Evolutionary conservation across 2,113 vertebrate genomes (phyloP).

Genomic region (Petaurus breviceps): DNA sequence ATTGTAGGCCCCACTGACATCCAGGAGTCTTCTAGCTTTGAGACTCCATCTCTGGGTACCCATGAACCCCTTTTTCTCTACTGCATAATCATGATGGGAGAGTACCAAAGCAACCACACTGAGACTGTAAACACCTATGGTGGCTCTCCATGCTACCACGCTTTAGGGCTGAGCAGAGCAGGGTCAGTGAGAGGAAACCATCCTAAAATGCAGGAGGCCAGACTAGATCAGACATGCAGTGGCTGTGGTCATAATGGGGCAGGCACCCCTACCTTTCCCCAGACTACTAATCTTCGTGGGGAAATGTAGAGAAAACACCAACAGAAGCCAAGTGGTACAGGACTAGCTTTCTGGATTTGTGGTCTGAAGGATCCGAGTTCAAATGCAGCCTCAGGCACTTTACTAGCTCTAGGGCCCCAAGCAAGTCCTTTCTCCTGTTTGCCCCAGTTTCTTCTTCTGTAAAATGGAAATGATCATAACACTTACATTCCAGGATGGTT

Average conservation of each 20-base stretch:
- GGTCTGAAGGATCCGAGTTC: not conserved
- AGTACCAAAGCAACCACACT: not conserved
- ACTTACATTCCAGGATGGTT: not conserved
- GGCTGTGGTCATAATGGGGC: not conserved
- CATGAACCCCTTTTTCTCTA: too few relatives aligned
- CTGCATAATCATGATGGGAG: not conserved
- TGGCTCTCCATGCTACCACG: not conserved
- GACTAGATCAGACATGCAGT: not conserved
- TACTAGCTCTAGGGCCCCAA: not conserved
- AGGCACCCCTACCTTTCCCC: not conserved
- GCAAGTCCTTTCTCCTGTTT: not conserved
- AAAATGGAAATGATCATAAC: not conserved
- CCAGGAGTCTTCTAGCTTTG: not conserved
- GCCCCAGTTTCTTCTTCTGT: not conserved
- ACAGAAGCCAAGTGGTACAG: not conserved
- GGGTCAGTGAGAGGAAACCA: not conserved
- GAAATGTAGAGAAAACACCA: not conserved
- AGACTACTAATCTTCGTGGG: not conserved
- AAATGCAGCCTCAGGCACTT: too few relatives aligned
- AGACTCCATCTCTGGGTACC: not conserved
- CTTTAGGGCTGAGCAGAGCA: not conserved
- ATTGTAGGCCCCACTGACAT: not conserved
- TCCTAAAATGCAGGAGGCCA: not conserved
- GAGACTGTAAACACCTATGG: not conserved
- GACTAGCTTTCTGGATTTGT: not conserved